Conservation (phyloP, 1,140 invertebrate genomes). For the Diachasma alloeum region DNA sequence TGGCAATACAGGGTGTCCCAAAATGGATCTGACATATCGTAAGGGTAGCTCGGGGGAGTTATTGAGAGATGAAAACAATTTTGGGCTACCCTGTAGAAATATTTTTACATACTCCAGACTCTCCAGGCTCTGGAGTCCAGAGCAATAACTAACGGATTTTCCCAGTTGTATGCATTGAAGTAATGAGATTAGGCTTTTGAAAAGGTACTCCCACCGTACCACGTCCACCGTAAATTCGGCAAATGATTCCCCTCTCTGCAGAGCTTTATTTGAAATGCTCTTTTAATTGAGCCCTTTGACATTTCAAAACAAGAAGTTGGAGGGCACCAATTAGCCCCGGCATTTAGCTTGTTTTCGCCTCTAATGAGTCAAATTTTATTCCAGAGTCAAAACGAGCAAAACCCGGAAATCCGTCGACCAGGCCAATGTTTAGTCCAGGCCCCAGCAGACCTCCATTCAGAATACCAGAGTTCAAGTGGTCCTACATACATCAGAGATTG, state of each 20-base stretch:
- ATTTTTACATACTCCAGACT: too few species aligned
- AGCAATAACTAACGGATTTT: too few species aligned
- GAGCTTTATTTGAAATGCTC: neutral
- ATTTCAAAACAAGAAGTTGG: neutral
- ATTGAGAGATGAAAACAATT: too few species aligned
- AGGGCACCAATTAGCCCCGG: neutral
- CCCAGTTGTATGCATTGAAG: too few species aligned
- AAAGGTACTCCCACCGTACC: too few species aligned
- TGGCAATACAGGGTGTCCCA: too few species aligned
- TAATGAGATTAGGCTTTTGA: neutral
- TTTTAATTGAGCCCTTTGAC: neutral
- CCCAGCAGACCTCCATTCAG: slow-evolving; percentile 96
- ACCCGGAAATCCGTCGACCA: slow-evolving; percentile 67
- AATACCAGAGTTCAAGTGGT: slow-evolving; percentile 99
- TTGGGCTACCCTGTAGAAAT: too few species aligned
- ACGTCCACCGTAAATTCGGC: too few species aligned
- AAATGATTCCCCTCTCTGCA: too few species aligned
- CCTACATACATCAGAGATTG: slow-evolving; percentile 96
- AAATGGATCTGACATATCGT: too few species aligned
- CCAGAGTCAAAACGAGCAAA: slow-evolving; percentile 67
- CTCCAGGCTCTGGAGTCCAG: too few species aligned
- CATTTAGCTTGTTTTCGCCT: neutral
- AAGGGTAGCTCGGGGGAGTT: too few species aligned
- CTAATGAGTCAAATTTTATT: slow-evolving; percentile 30
- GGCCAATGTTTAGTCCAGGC: slow-evolving; percentile 94